Percentiles rank a stretch among this genome's conserved stretches.
Evolutionary conservation across 1,140 invertebrate species (phyloP).

Genomic region (Antheraea mylitta): DNA sequence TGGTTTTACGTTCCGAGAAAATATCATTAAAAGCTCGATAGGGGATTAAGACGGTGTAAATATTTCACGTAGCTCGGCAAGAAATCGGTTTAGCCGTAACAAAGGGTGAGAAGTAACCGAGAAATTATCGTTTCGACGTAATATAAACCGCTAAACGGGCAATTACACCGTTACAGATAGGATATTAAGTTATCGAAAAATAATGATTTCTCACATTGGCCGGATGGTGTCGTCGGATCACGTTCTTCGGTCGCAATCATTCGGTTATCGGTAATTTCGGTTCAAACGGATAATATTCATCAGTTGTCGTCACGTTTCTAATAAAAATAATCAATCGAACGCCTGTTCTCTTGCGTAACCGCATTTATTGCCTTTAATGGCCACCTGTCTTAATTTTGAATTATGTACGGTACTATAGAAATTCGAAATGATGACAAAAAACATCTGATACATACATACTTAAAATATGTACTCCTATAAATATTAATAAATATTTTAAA

Average conservation of each 20-base stretch:
- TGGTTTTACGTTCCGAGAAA: constrained; percentile 57
- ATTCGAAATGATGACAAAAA: constrained; percentile 25
- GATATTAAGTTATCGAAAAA: constrained; percentile 73
- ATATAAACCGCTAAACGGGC: constrained; percentile 70
- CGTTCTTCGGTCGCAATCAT: constrained; percentile 54
- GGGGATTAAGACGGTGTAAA: constrained; percentile 66
- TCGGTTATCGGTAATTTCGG: constrained; percentile 55
- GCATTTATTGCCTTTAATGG: constrained; percentile 69
- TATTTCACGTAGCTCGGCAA: constrained; percentile 70
- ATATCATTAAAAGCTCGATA: constrained; percentile 74
- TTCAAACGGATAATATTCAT: constrained; percentile 30
- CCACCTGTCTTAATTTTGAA: constrained; percentile 53
- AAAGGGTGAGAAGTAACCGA: constrained; percentile 73
- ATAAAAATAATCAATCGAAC: constrained; percentile 64
- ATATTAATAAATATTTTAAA: too few species aligned
- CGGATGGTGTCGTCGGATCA: constrained; percentile 69
- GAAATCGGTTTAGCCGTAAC: constrained; percentile 71
- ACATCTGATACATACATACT: neutral
- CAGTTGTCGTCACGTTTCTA: constrained; percentile 67
- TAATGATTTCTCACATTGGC: constrained; percentile 74
- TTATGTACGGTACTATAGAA: constrained; percentile 42
- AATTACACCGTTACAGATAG: constrained; percentile 72
- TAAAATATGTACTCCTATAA: neutral
- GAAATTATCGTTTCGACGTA: constrained; percentile 71
- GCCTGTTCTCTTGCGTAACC: constrained; percentile 68